Percentiles rank a stretch among this genome's conserved stretches.
Evolutionary conservation across 2,113 vertebrate genomes (phyloP).

Genomic region (Piaya cayana): DNA sequence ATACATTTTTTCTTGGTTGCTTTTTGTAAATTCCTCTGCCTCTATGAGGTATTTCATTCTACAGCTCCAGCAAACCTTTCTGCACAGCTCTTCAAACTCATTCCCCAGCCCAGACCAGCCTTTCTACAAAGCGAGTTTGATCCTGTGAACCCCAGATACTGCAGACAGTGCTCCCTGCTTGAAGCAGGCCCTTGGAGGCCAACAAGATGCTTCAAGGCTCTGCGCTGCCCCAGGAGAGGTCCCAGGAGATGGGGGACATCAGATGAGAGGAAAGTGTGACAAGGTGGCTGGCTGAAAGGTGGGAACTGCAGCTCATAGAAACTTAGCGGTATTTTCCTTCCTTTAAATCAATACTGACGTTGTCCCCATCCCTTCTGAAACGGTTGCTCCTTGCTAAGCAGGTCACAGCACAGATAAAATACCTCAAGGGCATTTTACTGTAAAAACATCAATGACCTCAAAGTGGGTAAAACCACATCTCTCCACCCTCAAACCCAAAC

Average conservation of each 20-base stretch:
- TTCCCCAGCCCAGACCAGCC: neutral
- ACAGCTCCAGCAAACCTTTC: neutral
- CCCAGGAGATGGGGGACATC: neutral
- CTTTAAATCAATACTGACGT: neutral
- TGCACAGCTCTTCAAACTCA: neutral
- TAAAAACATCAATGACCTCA: rapidly evolving
- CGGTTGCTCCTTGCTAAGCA: neutral
- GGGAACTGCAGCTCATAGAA: neutral
- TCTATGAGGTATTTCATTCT: neutral
- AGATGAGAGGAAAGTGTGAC: neutral
- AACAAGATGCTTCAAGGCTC: neutral
- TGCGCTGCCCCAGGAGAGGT: neutral
- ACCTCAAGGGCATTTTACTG: too few species aligned
- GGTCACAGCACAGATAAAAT: neutral
- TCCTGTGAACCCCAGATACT: neutral
- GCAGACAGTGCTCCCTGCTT: rapidly evolving
- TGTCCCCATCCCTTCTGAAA: neutral
- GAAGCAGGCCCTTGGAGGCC: neutral
- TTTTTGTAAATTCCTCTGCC: neutral
- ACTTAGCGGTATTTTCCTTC: neutral
- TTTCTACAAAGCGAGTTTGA: neutral
- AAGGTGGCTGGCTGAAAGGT: neutral
- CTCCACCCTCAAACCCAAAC: neutral
- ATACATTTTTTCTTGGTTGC: too few species aligned
- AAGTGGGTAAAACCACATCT: neutral